phyloP scores from a whole-genome alignment of 1,140 invertebrate species.

The Brachionus plicatilis region DNA sequence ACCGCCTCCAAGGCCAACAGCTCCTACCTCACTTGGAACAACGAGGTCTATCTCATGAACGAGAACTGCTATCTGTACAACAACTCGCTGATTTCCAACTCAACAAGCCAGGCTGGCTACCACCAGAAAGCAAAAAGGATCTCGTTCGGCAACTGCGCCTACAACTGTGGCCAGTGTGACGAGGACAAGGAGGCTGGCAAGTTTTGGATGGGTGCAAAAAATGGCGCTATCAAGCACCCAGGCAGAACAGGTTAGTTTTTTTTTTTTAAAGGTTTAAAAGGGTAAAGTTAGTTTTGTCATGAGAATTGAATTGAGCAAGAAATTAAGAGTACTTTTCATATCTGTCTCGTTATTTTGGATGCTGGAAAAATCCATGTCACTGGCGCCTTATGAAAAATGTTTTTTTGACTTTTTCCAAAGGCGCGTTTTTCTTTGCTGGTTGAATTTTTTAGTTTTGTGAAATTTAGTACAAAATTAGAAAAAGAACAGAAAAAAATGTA shows the following conservation, averaged over 20 bases:
- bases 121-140: not conserved
- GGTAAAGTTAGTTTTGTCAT: not conserved
- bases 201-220: not conserved
- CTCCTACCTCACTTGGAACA: not conserved
- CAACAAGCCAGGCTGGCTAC: not conserved
- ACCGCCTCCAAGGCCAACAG: not conserved
- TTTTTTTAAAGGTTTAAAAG: not conserved
- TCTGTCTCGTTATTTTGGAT: no score
- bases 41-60: constrained; percentile 3
- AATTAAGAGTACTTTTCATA: no score
- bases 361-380: no score
- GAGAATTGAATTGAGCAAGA: no score
- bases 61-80: constrained; percentile 9
- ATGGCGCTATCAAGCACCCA: not conserved
- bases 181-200: not conserved
- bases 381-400: no score
- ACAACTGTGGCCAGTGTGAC: not conserved
- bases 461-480: no score
- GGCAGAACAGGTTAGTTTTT: not conserved
- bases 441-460: no score
- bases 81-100: not conserved
- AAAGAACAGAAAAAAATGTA: no score
- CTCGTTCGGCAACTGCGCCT: not conserved
- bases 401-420: no score
- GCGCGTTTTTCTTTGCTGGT: no score